Evolutionary conservation across 2,797 vertebrate genomes (phyloP).

Genomic region (Xenopus petersii): DNA sequence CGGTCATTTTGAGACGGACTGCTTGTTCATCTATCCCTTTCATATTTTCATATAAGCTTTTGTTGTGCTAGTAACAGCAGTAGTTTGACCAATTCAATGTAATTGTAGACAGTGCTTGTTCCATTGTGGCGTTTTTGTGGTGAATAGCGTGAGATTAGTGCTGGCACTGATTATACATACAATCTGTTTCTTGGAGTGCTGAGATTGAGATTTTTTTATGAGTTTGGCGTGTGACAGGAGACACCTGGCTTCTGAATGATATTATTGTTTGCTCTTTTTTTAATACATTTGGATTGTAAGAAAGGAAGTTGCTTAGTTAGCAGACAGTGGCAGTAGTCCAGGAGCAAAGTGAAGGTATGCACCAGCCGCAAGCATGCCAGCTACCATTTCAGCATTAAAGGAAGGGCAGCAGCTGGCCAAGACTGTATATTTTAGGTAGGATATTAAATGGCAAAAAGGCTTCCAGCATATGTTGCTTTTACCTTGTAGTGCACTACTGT

Average conservation of each 20-base stretch:
- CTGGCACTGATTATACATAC: not conserved
- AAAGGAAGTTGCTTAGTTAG: no score
- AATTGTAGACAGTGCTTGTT: not conserved
- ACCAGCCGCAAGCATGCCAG: not conserved
- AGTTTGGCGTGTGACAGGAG: not conserved
- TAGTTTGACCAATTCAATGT: not conserved
- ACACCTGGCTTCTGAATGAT: slow-evolving; percentile 22
- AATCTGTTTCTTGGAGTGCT: not conserved
- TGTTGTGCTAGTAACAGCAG: no score
- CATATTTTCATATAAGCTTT: no score
- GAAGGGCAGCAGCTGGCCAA: not conserved
- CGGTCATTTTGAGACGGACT: no score
- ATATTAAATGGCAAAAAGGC: not conserved
- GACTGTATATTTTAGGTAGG: not conserved
- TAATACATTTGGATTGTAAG: not conserved
- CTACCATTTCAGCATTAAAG: not conserved
- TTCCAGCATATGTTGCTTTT: no score
- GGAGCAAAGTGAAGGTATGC: not conserved
- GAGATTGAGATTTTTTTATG: not conserved
- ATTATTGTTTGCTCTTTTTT: slow-evolving; percentile 11
- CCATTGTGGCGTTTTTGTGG: not conserved
- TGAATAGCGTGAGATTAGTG: not conserved
- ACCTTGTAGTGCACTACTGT: no score
- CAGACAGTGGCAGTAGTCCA: no score
- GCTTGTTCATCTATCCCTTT: no score